Evolutionary conservation across 1,140 invertebrate species (phyloP).

Genomic region (Apis florea): DNA sequence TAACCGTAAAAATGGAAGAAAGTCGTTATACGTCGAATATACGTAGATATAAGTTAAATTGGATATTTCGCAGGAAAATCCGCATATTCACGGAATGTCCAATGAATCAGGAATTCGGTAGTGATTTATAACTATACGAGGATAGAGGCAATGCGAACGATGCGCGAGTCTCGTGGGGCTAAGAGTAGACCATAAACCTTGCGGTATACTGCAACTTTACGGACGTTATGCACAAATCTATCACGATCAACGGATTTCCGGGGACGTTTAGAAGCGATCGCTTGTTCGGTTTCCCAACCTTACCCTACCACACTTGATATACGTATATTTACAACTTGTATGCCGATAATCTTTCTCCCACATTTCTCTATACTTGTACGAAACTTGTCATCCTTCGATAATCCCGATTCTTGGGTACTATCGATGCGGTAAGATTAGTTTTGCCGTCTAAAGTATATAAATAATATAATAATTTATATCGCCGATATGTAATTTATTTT

Average conservation of each 20-base stretch:
- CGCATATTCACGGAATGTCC: conserved; percentile 64
- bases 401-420: too few species aligned
- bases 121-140: conserved; percentile 74
- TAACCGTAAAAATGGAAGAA: too few species aligned
- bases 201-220: conserved; percentile 72
- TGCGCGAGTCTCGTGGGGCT: conserved; percentile 66
- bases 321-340: neutral
- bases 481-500: too few species aligned
- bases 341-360: neutral
- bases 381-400: too few species aligned
- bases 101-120: conserved; percentile 71
- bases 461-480: too few species aligned
- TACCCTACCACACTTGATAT: neutral
- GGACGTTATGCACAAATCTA: conserved; percentile 74
- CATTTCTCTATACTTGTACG: neutral
- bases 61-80: conserved; percentile 51
- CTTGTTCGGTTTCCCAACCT: conserved; percentile 16
- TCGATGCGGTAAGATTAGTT: too few species aligned
- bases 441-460: too few species aligned
- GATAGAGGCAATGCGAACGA: conserved; percentile 54
- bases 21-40: too few species aligned
- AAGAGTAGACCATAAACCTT: conserved; percentile 68
- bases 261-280: conserved; percentile 61
- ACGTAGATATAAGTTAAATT: too few species aligned
- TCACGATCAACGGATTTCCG: conserved; percentile 74